Conservation (phyloP, 2,113 vertebrate species). For the Spheniscus mendiculus region DNA sequence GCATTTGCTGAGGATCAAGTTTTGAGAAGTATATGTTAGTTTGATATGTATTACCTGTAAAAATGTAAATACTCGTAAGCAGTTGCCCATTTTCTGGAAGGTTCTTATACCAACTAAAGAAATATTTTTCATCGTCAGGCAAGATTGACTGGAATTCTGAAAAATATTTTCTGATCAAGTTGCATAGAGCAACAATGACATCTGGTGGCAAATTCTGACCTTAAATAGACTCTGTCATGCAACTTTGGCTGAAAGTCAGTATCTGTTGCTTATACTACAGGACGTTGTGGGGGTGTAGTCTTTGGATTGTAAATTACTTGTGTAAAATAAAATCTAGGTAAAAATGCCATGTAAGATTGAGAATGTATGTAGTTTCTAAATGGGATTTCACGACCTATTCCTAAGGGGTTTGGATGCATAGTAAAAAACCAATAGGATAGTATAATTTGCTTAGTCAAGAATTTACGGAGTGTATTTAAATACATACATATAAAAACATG, state of each 20-base stretch:
- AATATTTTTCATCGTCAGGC: neutral
- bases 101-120: neutral
- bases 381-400: neutral
- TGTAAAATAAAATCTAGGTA: neutral
- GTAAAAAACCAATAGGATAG: neutral
- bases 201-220: constrained; percentile 32
- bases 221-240: neutral
- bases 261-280: neutral
- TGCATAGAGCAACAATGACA: constrained; percentile 48
- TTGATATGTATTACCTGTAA: neutral
- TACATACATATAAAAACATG: neutral
- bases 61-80: neutral
- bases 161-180: neutral
- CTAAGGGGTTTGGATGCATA: neutral
- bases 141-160: neutral
- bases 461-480: neutral
- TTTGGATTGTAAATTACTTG: neutral
- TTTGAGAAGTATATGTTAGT: neutral
- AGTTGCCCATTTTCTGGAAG: neutral
- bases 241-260: neutral
- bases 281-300: neutral
- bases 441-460: neutral
- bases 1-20: neutral
- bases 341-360: neutral
- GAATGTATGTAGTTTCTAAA: neutral